Evolutionary conservation across 1,140 invertebrate genomes (phyloP).

Genomic region (Asobara japonica): DNA sequence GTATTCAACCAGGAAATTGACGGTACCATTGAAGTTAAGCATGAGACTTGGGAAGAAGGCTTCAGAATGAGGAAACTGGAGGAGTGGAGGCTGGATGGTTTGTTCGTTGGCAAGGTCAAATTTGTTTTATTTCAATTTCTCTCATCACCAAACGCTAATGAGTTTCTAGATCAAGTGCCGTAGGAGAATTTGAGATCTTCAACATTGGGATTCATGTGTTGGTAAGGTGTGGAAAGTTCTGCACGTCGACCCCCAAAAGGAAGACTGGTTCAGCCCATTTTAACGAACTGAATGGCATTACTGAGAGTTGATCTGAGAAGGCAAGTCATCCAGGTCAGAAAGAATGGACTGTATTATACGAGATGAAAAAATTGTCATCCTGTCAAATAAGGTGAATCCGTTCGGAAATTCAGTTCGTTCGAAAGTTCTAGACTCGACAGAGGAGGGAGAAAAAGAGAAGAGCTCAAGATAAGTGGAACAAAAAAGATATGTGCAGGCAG

Average conservation of each 20-base stretch:
- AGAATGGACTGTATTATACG: no score
- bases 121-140: not conserved
- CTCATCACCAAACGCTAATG: not conserved
- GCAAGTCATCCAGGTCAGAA: no score
- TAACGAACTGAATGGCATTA: no score
- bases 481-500: not conserved
- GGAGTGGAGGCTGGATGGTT: not conserved
- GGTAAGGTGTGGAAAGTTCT: no score
- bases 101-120: not conserved
- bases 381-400: no score
- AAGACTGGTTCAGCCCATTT: no score
- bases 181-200: not conserved
- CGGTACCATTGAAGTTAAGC: slow-evolving; percentile 16
- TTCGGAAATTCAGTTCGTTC: no score
- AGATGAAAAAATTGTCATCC: no score
- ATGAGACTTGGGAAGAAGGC: not conserved
- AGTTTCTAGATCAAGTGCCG: slow-evolving; percentile 1
- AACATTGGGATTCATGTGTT: not conserved
- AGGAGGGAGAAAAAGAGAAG: not conserved
- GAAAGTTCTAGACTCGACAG: no score
- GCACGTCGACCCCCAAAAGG: no score
- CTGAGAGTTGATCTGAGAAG: no score
- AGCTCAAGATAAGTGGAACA: not conserved
- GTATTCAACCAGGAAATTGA: slow-evolving; percentile 37
- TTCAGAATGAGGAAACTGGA: not conserved